Evolutionary conservation across 2,113 vertebrate species (phyloP).

Genomic region (Macquaria ambigua): DNA sequence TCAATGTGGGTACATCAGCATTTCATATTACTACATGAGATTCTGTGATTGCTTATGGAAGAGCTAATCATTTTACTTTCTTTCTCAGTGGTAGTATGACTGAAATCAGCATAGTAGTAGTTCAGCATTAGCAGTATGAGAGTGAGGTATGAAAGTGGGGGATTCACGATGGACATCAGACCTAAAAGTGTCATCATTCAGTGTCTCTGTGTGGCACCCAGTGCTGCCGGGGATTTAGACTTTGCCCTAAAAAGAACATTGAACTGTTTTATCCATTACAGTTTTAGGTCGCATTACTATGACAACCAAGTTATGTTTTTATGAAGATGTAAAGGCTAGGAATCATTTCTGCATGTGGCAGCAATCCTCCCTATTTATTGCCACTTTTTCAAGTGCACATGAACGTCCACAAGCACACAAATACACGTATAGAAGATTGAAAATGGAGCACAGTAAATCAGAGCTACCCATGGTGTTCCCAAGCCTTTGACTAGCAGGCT

Average conservation of each 20-base stretch:
- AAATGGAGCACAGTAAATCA: background rate
- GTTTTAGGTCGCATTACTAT: constrained; percentile 7
- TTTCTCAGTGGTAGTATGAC: background rate
- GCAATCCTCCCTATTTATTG: constrained; percentile 74
- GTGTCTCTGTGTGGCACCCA: background rate
- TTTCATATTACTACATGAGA: background rate
- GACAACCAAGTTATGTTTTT: constrained; percentile 41
- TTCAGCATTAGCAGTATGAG: background rate
- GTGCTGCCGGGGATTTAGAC: constrained; percentile 15
- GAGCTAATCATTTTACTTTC: background rate
- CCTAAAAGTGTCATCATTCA: background rate
- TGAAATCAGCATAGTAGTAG: background rate
- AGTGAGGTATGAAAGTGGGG: background rate
- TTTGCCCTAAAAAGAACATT: constrained; percentile 4
- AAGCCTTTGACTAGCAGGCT: constrained; percentile 18
- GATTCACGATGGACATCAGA: background rate
- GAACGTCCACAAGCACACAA: constrained; percentile 1
- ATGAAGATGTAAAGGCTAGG: constrained; percentile 15
- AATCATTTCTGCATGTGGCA: constrained; percentile 81
- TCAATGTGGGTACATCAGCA: background rate
- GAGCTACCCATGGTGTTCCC: background rate
- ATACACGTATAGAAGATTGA: background rate
- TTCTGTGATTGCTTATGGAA: background rate
- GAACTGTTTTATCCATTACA: constrained; percentile 45
- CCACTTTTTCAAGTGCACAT: background rate